Conservation (phyloP, 2,113 vertebrate species). For the Tyrannus savana region DNA sequence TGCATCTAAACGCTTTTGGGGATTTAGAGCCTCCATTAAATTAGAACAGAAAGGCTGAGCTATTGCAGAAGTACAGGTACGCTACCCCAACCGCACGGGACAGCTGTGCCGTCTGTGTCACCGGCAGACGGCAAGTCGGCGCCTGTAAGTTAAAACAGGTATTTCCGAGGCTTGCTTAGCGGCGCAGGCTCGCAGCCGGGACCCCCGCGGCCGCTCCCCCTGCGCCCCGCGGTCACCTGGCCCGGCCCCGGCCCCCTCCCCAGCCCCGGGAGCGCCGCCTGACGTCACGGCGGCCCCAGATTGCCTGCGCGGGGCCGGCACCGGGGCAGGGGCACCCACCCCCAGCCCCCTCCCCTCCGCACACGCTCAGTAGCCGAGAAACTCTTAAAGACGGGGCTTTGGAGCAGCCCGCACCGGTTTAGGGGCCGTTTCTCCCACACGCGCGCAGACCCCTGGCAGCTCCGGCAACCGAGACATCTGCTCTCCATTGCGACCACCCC, state of each 20-base stretch:
- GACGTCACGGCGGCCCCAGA: slow-evolving; percentile 89
- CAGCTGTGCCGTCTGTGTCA: accelerated
- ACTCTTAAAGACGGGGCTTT: slow-evolving; percentile 73
- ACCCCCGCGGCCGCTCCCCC: background rate
- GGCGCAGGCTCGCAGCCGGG: background rate
- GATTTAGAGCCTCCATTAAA: background rate
- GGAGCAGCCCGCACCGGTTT: slow-evolving; percentile 10
- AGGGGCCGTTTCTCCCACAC: background rate
- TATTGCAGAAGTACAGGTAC: accelerated
- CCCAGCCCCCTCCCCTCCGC: background rate
- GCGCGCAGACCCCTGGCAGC: slow-evolving; percentile 26
- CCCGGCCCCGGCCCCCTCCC: background rate
- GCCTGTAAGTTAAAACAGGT: accelerated
- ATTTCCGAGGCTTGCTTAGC: accelerated
- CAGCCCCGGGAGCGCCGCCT: slow-evolving; percentile 64
- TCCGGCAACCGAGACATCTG: slow-evolving; percentile 47
- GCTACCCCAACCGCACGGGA: accelerated
- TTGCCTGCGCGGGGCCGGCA: slow-evolving; percentile 80
- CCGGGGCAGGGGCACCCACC: slow-evolving; percentile 35
- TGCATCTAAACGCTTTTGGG: accelerated
- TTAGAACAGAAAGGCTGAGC: accelerated
- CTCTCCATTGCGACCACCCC: slow-evolving; percentile 44
- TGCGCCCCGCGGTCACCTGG: background rate
- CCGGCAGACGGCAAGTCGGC: accelerated
- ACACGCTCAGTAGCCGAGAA: slow-evolving; percentile 47